Evolutionary conservation across 2,113 vertebrate species (phyloP).

Genomic region (Ctenodactylus gundi): DNA sequence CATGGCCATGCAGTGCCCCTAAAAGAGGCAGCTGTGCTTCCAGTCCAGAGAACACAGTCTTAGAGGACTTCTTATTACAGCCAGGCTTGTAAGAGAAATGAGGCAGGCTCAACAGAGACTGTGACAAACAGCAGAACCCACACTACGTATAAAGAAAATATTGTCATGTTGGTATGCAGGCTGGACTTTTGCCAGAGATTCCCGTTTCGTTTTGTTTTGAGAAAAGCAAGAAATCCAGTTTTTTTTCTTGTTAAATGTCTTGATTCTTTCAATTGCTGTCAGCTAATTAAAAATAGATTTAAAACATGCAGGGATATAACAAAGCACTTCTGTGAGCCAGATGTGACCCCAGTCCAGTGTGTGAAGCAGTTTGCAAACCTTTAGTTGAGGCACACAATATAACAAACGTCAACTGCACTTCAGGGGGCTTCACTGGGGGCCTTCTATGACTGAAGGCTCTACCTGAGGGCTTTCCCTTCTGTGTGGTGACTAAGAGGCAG

Average conservation of each 20-base stretch:
- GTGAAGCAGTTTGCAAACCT: background rate
- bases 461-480: background rate
- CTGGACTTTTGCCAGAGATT: conserved; percentile 24
- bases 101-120: background rate
- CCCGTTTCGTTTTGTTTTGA: background rate
- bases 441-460: background rate
- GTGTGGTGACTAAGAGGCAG: background rate
- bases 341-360: background rate
- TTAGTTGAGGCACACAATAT: background rate
- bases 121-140: background rate
- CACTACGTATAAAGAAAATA: conserved; percentile 34
- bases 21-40: background rate
- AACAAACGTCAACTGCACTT: background rate
- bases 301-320: background rate
- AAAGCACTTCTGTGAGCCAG: conserved; percentile 41
- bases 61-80: background rate
- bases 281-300: conserved; percentile 57
- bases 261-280: conserved; percentile 51
- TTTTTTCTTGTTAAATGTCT: conserved; percentile 44
- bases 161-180: conserved; percentile 15
- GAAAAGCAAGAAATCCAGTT: conserved; percentile 48
- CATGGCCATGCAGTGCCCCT: background rate
- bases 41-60: background rate
- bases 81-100: conserved; percentile 11
- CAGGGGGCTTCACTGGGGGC: background rate